A percentile compares a stretch with the other conserved stretches of the same genome.
Conservation (phyloP, 2,888 invertebrate species). For the Lithophane socia region DNA sequence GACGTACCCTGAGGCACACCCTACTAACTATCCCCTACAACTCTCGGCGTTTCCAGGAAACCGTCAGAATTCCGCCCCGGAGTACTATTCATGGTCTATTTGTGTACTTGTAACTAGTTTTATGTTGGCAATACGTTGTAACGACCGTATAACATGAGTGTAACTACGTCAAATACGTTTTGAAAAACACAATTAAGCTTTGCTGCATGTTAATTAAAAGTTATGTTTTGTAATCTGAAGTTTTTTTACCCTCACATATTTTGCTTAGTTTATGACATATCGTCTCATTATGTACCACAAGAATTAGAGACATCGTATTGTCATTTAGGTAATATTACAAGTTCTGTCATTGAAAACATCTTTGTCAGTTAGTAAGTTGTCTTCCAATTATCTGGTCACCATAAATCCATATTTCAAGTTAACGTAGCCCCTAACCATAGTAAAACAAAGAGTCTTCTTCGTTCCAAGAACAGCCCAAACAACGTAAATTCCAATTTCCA, state of each 20-base stretch:
- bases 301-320: neutral
- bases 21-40: constrained; percentile 61
- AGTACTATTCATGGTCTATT: constrained; percentile 63
- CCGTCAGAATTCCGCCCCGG: constrained; percentile 60
- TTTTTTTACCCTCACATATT: neutral
- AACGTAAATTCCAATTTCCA: constrained; percentile 43
- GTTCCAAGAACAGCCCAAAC: constrained; percentile 15
- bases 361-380: neutral
- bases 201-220: constrained; percentile 22
- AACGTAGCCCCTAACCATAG: neutral
- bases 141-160: constrained; percentile 47
- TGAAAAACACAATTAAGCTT: constrained; percentile 39
- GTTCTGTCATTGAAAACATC: no score
- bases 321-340: neutral
- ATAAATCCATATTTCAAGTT: constrained; percentile 14
- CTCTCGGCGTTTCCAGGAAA: constrained; percentile 58
- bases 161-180: constrained; percentile 52
- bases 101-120: constrained; percentile 61
- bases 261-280: neutral
- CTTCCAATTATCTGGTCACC: neutral
- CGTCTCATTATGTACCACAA: neutral
- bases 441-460: constrained; percentile 24
- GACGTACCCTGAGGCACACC: constrained; percentile 65
- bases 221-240: neutral
- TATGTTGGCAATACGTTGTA: constrained; percentile 50